phyloP scores from a whole-genome alignment of 2,113 vertebrate species.

The Phaethon lepturus region DNA sequence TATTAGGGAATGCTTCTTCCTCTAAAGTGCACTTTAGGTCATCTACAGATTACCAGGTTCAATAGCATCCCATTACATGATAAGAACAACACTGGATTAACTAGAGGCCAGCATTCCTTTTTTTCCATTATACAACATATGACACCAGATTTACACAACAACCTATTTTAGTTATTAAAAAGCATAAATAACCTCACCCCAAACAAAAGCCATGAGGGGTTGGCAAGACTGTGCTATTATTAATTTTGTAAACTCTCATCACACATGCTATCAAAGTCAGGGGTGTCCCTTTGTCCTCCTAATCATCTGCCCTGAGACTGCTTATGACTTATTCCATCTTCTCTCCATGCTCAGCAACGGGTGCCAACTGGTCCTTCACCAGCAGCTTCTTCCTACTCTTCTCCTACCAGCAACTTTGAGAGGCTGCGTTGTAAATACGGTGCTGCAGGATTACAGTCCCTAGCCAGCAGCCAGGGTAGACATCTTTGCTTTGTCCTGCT shows the following conservation, averaged over 20 bases:
- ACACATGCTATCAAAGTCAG: neutral
- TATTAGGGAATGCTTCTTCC: neutral
- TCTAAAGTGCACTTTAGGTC: neutral
- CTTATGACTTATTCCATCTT: neutral
- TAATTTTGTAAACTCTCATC: neutral
- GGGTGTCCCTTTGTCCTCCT: neutral
- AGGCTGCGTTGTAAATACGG: accelerated
- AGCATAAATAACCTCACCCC: neutral
- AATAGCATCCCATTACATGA: neutral
- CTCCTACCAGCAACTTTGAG: neutral
- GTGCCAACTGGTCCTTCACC: neutral
- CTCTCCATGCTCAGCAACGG: neutral
- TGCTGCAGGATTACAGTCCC: neutral
- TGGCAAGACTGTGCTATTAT: neutral
- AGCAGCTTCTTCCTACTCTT: neutral
- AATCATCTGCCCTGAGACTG: neutral
- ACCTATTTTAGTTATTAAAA: neutral
- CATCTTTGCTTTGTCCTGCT: neutral
- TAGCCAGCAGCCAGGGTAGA: neutral
- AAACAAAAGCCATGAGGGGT: neutral
- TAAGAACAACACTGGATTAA: neutral
- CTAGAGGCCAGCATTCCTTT: neutral
- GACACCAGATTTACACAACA: neutral
- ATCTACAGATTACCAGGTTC: neutral
- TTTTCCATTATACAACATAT: neutral